Base-by-base conservation (phyloP, 92 coral and sea anemone genomes). In the Montipora capitata region DNA sequence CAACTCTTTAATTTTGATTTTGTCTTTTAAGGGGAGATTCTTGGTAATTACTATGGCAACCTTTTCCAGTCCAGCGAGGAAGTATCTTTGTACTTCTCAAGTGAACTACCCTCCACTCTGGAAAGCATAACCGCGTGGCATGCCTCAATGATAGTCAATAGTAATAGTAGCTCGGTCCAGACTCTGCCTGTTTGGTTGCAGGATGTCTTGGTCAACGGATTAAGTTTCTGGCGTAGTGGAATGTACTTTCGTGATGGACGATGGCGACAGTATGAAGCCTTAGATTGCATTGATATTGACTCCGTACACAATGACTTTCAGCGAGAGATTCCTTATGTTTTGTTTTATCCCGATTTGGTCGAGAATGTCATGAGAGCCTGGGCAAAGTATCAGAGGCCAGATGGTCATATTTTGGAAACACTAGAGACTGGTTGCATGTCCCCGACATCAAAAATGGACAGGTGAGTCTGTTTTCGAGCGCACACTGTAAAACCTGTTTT, bases 251-350 rank as follows among this genome's bases (percentile, higher is more conserved):
- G 74, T 12, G 88, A 85, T 61, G 91, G 91, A 52, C 76, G 94
- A 45, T 91, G 94, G 94, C 91, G 94, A 7, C 94, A 91, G 72
- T 91, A 78, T 68, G 94, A 91, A 66, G 88, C 94, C 68, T 80
- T 86, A 40, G 94, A 91, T 74, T 91, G 94, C 65, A 91, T 86
- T 63, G 94, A 91, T 52, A 45, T 91, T 40, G 94, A 91, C 71
- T 91, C 94, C 7, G 94, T 91, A 35, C 94, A 91, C 40, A 91
- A 91, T 66, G 94, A 91, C 85, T 91, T 91, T 68, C 94, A 91
- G 67, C 84, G 94, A 17, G 94, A 91, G 75, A 77, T 91, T 42
- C 91, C 94, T 5, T 91, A 91, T 38, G 82, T 82, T 51, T 57
- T 91, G 48, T 91, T 91, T 88, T 91, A 85, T 62, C 94, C 94